These are phyloP conservation scores for Leptopilina clavipes DNA, from an alignment of 1,140 invertebrate genomes.

Conservation along the genomic window DNA sequence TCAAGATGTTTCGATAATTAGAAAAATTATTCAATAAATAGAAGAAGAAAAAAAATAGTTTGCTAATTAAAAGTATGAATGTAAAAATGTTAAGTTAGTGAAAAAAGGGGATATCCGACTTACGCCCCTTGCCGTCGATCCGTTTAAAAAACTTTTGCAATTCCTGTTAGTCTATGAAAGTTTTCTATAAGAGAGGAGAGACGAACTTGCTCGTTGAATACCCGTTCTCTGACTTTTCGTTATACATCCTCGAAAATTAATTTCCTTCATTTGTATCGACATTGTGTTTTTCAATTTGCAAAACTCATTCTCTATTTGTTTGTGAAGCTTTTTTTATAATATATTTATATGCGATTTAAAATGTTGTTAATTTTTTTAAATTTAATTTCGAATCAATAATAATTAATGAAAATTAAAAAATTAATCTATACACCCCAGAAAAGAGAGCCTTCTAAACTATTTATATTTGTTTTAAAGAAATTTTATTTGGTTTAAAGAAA, in stretches of 20 bases:
- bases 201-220: not conserved
- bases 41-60: not conserved
- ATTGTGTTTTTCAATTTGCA: slow-evolving; percentile 6
- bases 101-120: slow-evolving; percentile 13
- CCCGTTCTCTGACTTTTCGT: not conserved
- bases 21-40: not conserved
- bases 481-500: too few relatives aligned
- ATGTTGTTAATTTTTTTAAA: too few relatives aligned
- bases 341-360: too few relatives aligned
- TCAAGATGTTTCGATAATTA: not conserved
- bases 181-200: not conserved
- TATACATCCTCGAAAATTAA: slow-evolving; percentile 2
- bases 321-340: too few relatives aligned
- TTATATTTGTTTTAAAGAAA: too few relatives aligned
- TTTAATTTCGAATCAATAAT: too few relatives aligned
- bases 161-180: slow-evolving; percentile 5
- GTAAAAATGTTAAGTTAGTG: not conserved
- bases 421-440: too few relatives aligned
- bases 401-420: too few relatives aligned
- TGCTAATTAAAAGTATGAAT: slow-evolving; percentile 17
- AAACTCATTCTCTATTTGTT: too few relatives aligned
- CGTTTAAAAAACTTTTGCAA: slow-evolving; percentile 20
- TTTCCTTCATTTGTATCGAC: slow-evolving; percentile 22
- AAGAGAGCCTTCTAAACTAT: too few relatives aligned
- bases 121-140: slow-evolving; percentile 10